Base-by-base conservation (phyloP, 2,888 invertebrate genomes). In the Cerastis leucographa region DNA sequence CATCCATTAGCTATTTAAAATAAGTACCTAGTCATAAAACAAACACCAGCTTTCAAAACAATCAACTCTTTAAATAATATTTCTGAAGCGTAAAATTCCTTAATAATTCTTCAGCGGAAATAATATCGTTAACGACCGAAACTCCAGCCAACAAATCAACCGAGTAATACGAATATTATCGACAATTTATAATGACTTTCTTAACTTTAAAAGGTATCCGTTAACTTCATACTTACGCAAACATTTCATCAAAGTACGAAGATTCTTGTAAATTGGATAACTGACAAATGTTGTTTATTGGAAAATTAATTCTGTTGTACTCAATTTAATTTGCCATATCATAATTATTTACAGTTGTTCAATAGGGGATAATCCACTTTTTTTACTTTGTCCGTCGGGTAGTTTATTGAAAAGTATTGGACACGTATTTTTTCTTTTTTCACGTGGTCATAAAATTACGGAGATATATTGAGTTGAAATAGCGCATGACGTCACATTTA, bases 121-220 rank as follows among this genome's bases (percentile, higher is more conserved):
- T 81, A 25, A 71, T 69, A 76, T 59, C 56, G 4, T 14, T 56
- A 84, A 61, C 42, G 65, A 59, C 56, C 17, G 44, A 69, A 76
- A 77, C 61, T 81, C 71, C 22, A 11, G 44, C 17, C 9, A 51
- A n/a, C 17, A 70, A 74, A 74, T 77, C 64, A 69, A 51, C 59
- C 71, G 62, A 74, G 61, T 81, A 74, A 85, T 81, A 64, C 59
- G 49, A 71, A 77, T 54, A 62, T 72, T 81, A 81, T 84, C 71
- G 78, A 66, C 40, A 83, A 74, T 70, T 81, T 74, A 56, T 76
- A 71, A 83, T 46, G 65, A 86, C 80, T 85, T 85, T 35, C 0
- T 25, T 29, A 76, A 84, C 76, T 82, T 81, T 65, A 71, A 78
- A 84, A 74, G 85, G 76, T 70, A 77, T 74, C 71, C 64, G 25